Percentiles rank a stretch among this genome's conserved stretches.
These are phyloP conservation scores for Palythoa heliodiscus DNA, from an alignment of 92 coral and sea anemone genomes.

Conservation along the genomic window DNA sequence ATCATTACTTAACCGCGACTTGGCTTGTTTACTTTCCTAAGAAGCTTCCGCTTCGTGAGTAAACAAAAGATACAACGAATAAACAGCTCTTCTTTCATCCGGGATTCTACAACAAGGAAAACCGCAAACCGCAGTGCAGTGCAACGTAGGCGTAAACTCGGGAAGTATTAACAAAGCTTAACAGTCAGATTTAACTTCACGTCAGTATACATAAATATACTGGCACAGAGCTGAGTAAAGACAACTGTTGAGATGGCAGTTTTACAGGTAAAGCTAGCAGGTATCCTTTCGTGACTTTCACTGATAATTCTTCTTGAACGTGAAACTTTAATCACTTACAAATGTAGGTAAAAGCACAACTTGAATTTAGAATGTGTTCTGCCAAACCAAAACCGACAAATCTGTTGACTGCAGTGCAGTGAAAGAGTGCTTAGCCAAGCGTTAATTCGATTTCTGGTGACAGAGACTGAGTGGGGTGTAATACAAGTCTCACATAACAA, in stretches of 20 bases:
- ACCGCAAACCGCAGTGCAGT: constrained; percentile 80
- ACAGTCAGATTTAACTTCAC: constrained; percentile 21
- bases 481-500: neutral
- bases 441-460: constrained; percentile 5
- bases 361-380: constrained; percentile 17
- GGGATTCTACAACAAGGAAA: constrained; percentile 71
- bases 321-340: neutral
- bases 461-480: neutral
- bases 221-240: constrained; percentile 44
- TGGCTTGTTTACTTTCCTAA: constrained; percentile 52
- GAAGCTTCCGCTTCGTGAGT: constrained; percentile 60
- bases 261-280: constrained; percentile 69
- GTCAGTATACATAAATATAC: constrained; percentile 4
- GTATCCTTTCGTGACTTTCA: constrained; percentile 31
- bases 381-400: neutral
- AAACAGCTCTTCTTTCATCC: constrained; percentile 67
- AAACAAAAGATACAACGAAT: constrained; percentile 64
- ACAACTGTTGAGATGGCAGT: constrained; percentile 66
- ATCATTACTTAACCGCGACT: constrained; percentile 1
- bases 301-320: constrained; percentile 26
- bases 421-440: constrained; percentile 29
- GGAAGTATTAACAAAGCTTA: constrained; percentile 32
- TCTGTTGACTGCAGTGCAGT: constrained; percentile 3
- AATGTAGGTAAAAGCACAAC: neutral
- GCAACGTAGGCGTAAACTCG: constrained; percentile 44